These are phyloP conservation scores for Podarcis raffonei DNA, from an alignment of 2,113 vertebrate genomes.

Conservation along the genomic window DNA sequence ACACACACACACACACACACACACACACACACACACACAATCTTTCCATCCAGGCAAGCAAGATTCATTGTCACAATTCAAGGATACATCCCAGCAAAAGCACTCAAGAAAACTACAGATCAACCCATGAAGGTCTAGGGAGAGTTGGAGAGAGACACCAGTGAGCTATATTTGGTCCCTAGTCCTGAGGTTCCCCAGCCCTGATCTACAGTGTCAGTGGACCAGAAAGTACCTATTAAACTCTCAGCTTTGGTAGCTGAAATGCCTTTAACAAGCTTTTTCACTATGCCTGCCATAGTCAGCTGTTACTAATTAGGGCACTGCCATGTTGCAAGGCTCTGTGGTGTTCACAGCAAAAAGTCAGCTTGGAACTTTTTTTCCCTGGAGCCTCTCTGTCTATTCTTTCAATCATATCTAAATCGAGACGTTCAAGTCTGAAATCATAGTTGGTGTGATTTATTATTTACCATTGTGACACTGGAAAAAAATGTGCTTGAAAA, in stretches of 20 bases:
- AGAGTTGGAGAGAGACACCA: no score
- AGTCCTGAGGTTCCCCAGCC: no score
- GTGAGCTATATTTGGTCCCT: no score
- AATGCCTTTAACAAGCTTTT: background rate
- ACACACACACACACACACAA: no score
- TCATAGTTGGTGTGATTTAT: slow-evolving; percentile 69
- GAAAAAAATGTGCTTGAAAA: slow-evolving; percentile 60
- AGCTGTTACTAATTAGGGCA: slow-evolving; percentile 49
- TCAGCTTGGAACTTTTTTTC: slow-evolving; percentile 48
- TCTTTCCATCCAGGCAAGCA: no score
- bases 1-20: no score
- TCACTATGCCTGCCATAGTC: background rate
- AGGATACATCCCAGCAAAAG: no score
- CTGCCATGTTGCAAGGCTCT: slow-evolving; percentile 40
- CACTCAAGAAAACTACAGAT: no score
- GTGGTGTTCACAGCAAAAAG: slow-evolving; percentile 23
- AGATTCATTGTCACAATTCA: no score
- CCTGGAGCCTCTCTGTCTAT: slow-evolving; percentile 47
- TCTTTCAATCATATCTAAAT: slow-evolving; percentile 66
- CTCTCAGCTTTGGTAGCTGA: background rate
- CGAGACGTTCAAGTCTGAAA: slow-evolving; percentile 64
- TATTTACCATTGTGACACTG: slow-evolving; percentile 60
- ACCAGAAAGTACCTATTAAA: background rate
- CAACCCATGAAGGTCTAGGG: no score
- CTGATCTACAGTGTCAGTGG: background rate